Evolutionary conservation across 1,140 invertebrate species (phyloP).

Genomic region (fruit fly (Drosophila melanogaster)): Release_6_plus_ISO1_MT NT_037436.4:5240501-5241000

Average conservation of each 20-base stretch:
- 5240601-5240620: slow-evolving; percentile 24
- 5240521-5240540: slow-evolving; percentile 50
- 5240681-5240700: slow-evolving; percentile 11
- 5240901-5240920: slow-evolving; percentile 10
- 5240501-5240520: slow-evolving; percentile 73
- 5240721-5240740: slow-evolving; percentile 66
- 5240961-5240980: slow-evolving; percentile 10
- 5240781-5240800: slow-evolving; percentile 12
- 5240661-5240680: slow-evolving; percentile 19
- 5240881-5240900: slow-evolving; percentile 37
- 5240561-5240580: slow-evolving; percentile 32
- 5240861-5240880: slow-evolving; percentile 57
- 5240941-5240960: background rate
- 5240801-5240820: slow-evolving; percentile 63
- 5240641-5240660: slow-evolving; percentile 76
- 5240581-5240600: slow-evolving; percentile 1
- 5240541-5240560: slow-evolving; percentile 10
- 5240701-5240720: slow-evolving; percentile 32
- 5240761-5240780: slow-evolving; percentile 40
- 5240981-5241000: background rate
- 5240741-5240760: slow-evolving; percentile 59
- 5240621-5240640: slow-evolving; percentile 68
- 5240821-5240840: slow-evolving; percentile 52
- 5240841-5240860: slow-evolving; percentile 63
- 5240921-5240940: slow-evolving; percentile 8